Base-by-base conservation (phyloP, 2,797 vertebrate species). In the Diglossa cyanea region DNA sequence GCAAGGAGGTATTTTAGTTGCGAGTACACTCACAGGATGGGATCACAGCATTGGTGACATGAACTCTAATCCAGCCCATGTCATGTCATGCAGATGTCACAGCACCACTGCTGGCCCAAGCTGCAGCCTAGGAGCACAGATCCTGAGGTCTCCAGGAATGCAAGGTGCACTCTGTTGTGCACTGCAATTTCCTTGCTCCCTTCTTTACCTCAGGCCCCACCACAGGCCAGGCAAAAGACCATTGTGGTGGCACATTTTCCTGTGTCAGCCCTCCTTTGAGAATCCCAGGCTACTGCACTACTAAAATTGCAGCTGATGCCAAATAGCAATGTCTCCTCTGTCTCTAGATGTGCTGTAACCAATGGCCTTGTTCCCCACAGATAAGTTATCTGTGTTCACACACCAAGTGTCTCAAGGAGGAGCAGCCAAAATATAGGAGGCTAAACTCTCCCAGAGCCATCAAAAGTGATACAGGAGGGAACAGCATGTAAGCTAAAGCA, bases 331-430 rank as follows among this genome's bases (percentile, higher is more conserved):
- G 58, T 25, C 48, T 88, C 18, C 57, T 47, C 53, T 53, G 53
- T 17, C 61, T 26, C 55, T 11, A 35, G 31, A 58, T 2, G 2
- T 53, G 26, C 82, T 50, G 48, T 18, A 77, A 86, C 33, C 70
- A 83, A 25, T 61, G 1, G 1, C 18, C 66, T 80, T 90, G 85
- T 26, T 73, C 81, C 67, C 55, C 42, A 25, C 55, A 71, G 86
- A 55, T 90, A 93, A 77, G 25, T 58, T 93, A 94, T 78, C 90
- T 51, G 28, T 40, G 44, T 23, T 80, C 39, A 70, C 31, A 82
- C 53, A 77, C 67, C 63, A 67, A 90, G 50, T 0, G 0, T 48
- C 47, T 90, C 33, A 55, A 81, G 58, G 40, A 96, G 53, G 47
- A 81, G 26, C 12, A 81, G 45, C 33, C 39, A 73, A 68, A 80